A percentile compares a stretch with the other conserved stretches of the same genome.
These are phyloP conservation scores for Hyles euphorbiae DNA, from an alignment of 1,140 invertebrate species.

Conservation along the genomic window DNA sequence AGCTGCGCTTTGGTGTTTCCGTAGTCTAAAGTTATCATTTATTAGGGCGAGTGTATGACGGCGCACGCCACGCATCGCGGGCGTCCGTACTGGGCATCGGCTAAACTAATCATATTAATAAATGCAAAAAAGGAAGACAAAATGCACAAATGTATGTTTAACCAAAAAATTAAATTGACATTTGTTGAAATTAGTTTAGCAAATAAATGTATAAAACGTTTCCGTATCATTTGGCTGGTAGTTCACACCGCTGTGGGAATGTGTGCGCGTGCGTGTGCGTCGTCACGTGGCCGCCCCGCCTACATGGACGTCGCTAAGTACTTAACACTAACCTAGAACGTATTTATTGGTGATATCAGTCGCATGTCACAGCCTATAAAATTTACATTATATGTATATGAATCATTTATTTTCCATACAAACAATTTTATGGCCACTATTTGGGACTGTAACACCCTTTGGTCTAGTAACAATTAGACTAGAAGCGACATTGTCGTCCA, in stretches of 20 bases:
- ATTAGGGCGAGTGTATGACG: neutral
- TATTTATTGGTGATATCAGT: slow-evolving; percentile 49
- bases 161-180: too few species aligned
- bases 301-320: slow-evolving; percentile 30
- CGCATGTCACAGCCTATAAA: slow-evolving; percentile 52
- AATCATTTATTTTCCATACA: slow-evolving; percentile 1
- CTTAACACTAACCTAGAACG: slow-evolving; percentile 26
- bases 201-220: too few species aligned
- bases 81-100: neutral
- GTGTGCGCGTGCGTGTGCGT: neutral
- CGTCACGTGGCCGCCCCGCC: slow-evolving; percentile 15
- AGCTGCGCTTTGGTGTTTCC: neutral
- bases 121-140: too few species aligned
- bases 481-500: slow-evolving; percentile 15
- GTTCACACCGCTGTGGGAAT: too few species aligned
- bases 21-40: neutral
- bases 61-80: slow-evolving; percentile 4
- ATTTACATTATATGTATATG: slow-evolving; percentile 23
- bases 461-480: slow-evolving; percentile 14
- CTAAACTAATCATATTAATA: too few species aligned
- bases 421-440: slow-evolving; percentile 21
- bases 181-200: too few species aligned
- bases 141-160: too few species aligned
- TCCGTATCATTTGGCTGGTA: too few species aligned
- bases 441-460: slow-evolving; percentile 29